Base-by-base conservation (phyloP, 1,140 invertebrate genomes). In the Cotesia chilonis region DNA sequence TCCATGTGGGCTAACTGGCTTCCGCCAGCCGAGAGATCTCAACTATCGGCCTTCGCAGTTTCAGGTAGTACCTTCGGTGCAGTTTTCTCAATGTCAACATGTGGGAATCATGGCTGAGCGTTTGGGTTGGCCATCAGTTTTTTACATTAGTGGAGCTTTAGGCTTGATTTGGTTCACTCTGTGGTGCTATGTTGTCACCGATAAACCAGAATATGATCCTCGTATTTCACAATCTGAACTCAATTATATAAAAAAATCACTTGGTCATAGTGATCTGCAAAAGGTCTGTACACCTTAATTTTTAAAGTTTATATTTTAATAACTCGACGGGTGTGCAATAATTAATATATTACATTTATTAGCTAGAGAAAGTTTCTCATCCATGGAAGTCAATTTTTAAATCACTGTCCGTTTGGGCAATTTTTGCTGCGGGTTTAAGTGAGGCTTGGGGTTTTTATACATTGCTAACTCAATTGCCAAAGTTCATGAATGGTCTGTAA, bases 401-500 rank as follows among this genome's bases (percentile, higher is more conserved):
- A 0, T 97, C 96, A 0, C 87, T 89, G 55, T 91, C 96, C 0
- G 94, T 98, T 2, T 97, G 95, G 94, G 95, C 96, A 0, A 96
- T 97, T 63, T 91, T 95, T 17, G 89, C 92, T 17, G 95, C 95
- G 3, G 96, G 98, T 84, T 97, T 97, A 85, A 93, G 94, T 70
- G 96, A 98, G 85, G 97, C 97, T 86, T 98, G 96, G 96, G 96
- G 96, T n/a, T 97, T 97, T 85, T 98, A 98, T 81, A 97, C 95
- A 0, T 89, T 97, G 81, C 88, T 97, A 0, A 97, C 95, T 0
- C 93, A 95, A 77, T 85, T 98, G 37, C 96, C 96, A 2, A 95
- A 93, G 41, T 98, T 96, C 84, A 93, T 98, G 90, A 94, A 90
- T 87, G 93, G 94, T 94, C 79, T 77, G 68, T 77, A 35, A 54